Evolutionary conservation across 1,140 invertebrate species (phyloP).

Genomic region (Macrobrachium nipponense): DNA sequence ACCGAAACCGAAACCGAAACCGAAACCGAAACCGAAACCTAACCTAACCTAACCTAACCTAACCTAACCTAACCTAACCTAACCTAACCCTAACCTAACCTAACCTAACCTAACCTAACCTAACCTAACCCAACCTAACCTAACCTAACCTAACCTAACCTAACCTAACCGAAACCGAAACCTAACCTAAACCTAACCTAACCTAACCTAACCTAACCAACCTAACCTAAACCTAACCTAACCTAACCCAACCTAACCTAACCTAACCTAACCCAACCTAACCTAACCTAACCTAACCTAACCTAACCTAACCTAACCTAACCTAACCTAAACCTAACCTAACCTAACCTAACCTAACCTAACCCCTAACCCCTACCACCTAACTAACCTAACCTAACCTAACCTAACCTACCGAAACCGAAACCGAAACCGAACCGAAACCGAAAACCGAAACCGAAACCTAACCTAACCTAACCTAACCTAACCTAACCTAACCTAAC

Average conservation of each 20-base stretch:
- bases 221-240: background rate
- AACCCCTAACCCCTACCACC: too few species aligned
- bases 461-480: constrained; percentile 9
- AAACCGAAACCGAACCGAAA: background rate
- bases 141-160: constrained; percentile 8
- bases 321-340: constrained; percentile 12
- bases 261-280: constrained; percentile 10
- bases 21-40: too few species aligned
- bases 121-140: background rate
- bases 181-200: background rate
- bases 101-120: constrained; percentile 6
- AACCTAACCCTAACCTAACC: background rate
- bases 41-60: constrained; percentile 16
- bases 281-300: constrained; percentile 13
- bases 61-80: constrained; percentile 13
- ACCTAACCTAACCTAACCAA: background rate
- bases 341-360: constrained; percentile 14
- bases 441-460: background rate
- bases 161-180: background rate
- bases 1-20: too few species aligned
- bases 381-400: constrained; percentile 6
- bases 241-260: background rate
- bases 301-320: constrained; percentile 2
- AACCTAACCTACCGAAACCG: constrained; percentile 11
- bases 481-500: constrained; percentile 2